A percentile compares a stretch with the other conserved stretches of the same genome.
These are phyloP conservation scores for Druon quercuslanigerum DNA, from an alignment of 1,140 invertebrate species.

Conservation along the genomic window DNA sequence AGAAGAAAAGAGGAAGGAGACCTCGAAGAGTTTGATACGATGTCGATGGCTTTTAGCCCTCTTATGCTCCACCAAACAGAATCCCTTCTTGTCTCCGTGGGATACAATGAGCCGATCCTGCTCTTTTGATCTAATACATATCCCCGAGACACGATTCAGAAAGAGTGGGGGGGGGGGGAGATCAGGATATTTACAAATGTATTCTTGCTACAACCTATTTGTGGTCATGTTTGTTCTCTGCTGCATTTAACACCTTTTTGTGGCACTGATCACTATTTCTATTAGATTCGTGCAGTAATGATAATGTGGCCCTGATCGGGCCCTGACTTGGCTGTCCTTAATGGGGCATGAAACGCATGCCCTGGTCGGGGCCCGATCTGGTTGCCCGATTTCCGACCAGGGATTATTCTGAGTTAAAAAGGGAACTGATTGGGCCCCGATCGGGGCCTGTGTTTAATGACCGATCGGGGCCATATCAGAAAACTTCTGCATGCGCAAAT, in stretches of 20 bases:
- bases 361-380: too few relatives aligned
- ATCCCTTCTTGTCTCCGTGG: slow-evolving; percentile 27
- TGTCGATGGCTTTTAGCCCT: slow-evolving; percentile 35
- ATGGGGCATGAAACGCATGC: too few relatives aligned
- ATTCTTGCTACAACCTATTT: slow-evolving; percentile 40
- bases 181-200: slow-evolving; percentile 50
- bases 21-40: neutral
- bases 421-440: too few relatives aligned
- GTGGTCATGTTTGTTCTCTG: slow-evolving; percentile 43
- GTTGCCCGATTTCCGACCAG: too few relatives aligned
- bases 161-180: slow-evolving; percentile 42
- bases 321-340: too few relatives aligned
- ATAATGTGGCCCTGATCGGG: too few relatives aligned
- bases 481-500: too few relatives aligned
- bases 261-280: slow-evolving; percentile 4
- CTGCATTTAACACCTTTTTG: slow-evolving; percentile 44
- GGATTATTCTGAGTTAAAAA: too few relatives aligned
- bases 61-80: slow-evolving; percentile 27
- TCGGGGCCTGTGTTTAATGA: too few relatives aligned
- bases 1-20: neutral
- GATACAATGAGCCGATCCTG: neutral
- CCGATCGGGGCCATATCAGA: too few relatives aligned
- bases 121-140: slow-evolving; percentile 46
- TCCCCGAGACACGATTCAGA: slow-evolving; percentile 39
- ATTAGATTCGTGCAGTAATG: neutral